phyloP scores from a whole-genome alignment of 2,113 vertebrate genomes.

The Mustela lutreola region DNA sequence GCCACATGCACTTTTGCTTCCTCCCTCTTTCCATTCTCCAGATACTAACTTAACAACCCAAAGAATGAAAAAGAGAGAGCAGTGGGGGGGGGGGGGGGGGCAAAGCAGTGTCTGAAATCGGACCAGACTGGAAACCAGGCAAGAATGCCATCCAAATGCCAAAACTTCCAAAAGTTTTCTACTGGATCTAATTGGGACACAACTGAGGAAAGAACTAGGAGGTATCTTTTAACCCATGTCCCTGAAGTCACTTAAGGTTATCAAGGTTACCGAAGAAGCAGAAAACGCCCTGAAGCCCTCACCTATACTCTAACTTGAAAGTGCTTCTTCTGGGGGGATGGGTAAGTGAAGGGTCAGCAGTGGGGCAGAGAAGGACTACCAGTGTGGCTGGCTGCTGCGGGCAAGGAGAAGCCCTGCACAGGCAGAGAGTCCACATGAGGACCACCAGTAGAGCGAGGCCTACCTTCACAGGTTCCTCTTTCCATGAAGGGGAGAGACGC shows the following conservation, averaged over 20 bases:
- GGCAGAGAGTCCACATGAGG: neutral
- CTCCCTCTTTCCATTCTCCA: neutral
- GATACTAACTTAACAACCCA: neutral
- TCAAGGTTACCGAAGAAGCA: neutral
- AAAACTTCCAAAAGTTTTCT: neutral
- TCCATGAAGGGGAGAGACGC: neutral
- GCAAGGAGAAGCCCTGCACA: neutral
- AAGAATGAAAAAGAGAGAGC: neutral
- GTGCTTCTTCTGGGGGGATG: fast-evolving
- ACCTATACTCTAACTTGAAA: neutral
- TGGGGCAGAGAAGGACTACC: neutral
- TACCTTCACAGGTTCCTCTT: neutral
- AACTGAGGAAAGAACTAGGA: neutral
- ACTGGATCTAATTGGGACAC: neutral
- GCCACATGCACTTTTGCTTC: neutral
- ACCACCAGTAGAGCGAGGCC: neutral
- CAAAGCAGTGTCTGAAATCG: neutral
- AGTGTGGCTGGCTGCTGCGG: neutral
- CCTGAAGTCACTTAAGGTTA: neutral
- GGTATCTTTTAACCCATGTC: neutral
- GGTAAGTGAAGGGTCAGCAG: fast-evolving
- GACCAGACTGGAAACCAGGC: neutral
- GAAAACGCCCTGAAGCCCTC: neutral
- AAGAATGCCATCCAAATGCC: neutral
- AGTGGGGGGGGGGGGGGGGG: neutral